These are phyloP conservation scores for Ctenopoma kingsleyae DNA, from an alignment of 2,797 vertebrate genomes.

Conservation along the genomic window DNA sequence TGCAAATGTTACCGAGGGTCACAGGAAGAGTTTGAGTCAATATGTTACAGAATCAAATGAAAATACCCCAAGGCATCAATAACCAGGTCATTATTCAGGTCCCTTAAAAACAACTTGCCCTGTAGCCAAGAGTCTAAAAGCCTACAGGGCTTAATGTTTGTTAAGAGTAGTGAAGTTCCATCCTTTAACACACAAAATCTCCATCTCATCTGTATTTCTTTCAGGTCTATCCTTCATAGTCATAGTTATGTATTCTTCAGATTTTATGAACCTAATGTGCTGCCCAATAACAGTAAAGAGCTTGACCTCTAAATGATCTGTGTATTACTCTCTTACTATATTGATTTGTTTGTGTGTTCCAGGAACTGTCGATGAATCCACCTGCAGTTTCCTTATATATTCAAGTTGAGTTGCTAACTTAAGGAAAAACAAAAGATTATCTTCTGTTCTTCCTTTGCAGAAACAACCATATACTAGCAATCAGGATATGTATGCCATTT, in stretches of 20 bases:
- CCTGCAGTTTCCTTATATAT: neutral
- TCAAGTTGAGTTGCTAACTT: neutral
- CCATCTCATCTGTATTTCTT: no score
- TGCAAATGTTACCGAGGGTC: neutral
- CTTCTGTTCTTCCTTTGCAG: neutral
- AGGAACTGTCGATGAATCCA: no score
- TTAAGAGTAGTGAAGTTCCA: neutral
- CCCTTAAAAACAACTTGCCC: slow-evolving; percentile 1
- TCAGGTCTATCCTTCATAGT: neutral
- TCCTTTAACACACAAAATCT: neutral
- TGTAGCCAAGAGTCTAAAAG: neutral
- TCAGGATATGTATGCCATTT: neutral
- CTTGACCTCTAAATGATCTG: neutral
- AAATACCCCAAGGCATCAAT: neutral
- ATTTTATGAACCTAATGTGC: neutral
- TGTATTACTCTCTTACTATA: neutral
- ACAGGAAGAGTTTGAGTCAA: neutral
- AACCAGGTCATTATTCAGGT: neutral
- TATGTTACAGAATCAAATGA: neutral
- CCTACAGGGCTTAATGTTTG: neutral
- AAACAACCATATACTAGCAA: neutral
- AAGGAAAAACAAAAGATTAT: neutral
- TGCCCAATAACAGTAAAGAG: neutral
- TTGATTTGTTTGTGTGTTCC: neutral
- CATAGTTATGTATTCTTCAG: neutral